Evolutionary conservation across 1,140 invertebrate genomes (phyloP).

Genomic region (Laupala kohalensis): DNA sequence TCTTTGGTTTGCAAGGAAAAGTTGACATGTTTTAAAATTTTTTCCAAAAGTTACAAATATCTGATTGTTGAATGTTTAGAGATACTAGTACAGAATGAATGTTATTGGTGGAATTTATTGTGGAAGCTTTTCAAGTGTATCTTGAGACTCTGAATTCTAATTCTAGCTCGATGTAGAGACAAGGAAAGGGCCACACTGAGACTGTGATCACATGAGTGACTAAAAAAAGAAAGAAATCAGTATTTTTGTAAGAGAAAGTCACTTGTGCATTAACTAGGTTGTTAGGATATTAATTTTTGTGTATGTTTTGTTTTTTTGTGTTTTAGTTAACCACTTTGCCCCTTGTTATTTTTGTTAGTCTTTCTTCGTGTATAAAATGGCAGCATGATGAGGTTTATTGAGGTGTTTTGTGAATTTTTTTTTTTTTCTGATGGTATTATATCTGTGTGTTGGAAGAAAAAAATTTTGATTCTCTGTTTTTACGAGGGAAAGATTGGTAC

Average conservation of each 20-base stretch:
- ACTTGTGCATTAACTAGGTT: slow-evolving; percentile 9
- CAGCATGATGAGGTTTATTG: not conserved
- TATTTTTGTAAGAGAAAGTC: slow-evolving; percentile 14
- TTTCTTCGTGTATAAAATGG: not conserved
- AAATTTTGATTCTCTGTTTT: not conserved
- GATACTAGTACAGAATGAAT: not conserved
- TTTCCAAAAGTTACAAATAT: not conserved
- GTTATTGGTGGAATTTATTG: not conserved
- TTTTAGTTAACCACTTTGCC: not conserved
- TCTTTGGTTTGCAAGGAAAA: not conserved
- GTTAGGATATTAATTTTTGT: slow-evolving; percentile 10
- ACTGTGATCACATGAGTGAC: slow-evolving; percentile 12
- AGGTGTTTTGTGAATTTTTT: not conserved
- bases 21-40: not conserved
- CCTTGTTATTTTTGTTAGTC: not conserved
- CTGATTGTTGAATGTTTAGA: not conserved
- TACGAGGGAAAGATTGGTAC: not conserved
- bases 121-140: not conserved
- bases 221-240: slow-evolving; percentile 11
- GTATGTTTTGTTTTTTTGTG: not conserved
- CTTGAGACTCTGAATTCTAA: not conserved
- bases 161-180: not conserved
- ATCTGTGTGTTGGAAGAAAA: not conserved
- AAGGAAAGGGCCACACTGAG: slow-evolving; percentile 7
- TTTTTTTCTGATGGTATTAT: not conserved